Evolutionary conservation across 1,140 invertebrate genomes (phyloP), one percentile per base, ranked within the genome.

Genomic region (Zaprionus ornatus): DNA sequence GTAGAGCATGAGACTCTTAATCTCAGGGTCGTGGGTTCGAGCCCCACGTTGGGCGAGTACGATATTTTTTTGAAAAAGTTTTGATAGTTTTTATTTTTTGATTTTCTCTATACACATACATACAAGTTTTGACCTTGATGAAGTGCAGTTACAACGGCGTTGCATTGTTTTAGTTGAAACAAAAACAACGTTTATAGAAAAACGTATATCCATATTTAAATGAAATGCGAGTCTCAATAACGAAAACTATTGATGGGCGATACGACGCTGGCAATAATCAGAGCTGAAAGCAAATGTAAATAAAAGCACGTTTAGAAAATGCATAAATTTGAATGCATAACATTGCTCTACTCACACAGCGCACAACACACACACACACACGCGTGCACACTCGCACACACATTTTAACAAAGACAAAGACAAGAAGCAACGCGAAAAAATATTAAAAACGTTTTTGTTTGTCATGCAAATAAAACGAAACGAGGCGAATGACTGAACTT

Each of bases 1-100:
- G 96, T 97, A 97, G 96, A 97, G 96, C 96, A 97, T 96, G 96
- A 96, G 96, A 96, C 96, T 97, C 96, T 97, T 97, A 97, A 97
- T 96, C 96, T 96, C 96, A 96, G 96, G 64, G 64, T 66, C 64
- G 64, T 66, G 64, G 64, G 64, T 66, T 66, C 64, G 64, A 66
- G 64, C 64, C 64, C 64, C 64, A 66, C 64, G 63, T 66, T 66
- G 64, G 64, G 64, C 64, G 64, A 32, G 32, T 25, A 15, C 19
- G 7, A 32, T 66, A 23, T 66, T 96, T 96, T 96, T 27, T 54
- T 15, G 12, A 45, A 15, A 6, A 45, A n/a, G 17, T 64, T 40
- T 54, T 3, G 6, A 32, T 42, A 12, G 42, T 32, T 65, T 48
- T 50, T 2, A 15, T 48, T 48, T 40, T 2, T 10, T 27, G 29